phyloP scores from a whole-genome alignment of 2,797 vertebrate genomes.

The Rachycentron canadum region DNA sequence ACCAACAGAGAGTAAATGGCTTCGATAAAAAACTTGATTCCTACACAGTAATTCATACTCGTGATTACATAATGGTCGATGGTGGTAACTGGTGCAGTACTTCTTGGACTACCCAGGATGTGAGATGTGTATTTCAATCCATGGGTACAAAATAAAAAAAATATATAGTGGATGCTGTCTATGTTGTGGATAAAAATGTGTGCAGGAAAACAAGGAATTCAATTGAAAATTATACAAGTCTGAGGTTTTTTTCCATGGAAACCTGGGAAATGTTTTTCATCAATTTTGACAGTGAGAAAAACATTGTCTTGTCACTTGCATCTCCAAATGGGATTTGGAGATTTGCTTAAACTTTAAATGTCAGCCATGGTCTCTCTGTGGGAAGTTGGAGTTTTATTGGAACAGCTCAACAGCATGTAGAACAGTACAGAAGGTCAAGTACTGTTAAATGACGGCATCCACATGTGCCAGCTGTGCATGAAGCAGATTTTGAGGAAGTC shows the following conservation, averaged over 20 bases:
- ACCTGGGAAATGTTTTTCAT: not conserved
- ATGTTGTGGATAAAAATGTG: not conserved
- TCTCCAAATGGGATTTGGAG: not conserved
- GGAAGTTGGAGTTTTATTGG: not conserved
- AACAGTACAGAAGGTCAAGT: constrained; percentile 17
- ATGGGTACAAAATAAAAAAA: not conserved
- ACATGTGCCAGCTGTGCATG: constrained; percentile 1
- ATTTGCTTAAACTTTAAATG: not conserved
- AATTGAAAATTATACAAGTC: not conserved
- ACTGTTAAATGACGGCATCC: not conserved
- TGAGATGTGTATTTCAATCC: not conserved
- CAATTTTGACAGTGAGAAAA: not conserved
- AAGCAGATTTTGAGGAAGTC: constrained; percentile 2
- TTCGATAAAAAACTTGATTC: not conserved
- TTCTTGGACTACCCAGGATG: not conserved
- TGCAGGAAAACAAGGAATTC: not conserved
- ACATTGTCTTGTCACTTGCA: not conserved
- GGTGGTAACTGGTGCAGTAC: not conserved
- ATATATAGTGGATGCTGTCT: not conserved
- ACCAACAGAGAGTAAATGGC: not conserved
- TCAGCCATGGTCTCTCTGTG: constrained; percentile 7
- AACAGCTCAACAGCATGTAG: not conserved
- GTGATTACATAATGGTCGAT: not conserved
- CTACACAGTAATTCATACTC: not conserved
- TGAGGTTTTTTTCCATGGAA: not conserved